A percentile compares a stretch with the other conserved stretches of the same genome.
Evolutionary conservation across 1,140 invertebrate species (phyloP).

Genomic region (Caligus rogercresseyi): DNA sequence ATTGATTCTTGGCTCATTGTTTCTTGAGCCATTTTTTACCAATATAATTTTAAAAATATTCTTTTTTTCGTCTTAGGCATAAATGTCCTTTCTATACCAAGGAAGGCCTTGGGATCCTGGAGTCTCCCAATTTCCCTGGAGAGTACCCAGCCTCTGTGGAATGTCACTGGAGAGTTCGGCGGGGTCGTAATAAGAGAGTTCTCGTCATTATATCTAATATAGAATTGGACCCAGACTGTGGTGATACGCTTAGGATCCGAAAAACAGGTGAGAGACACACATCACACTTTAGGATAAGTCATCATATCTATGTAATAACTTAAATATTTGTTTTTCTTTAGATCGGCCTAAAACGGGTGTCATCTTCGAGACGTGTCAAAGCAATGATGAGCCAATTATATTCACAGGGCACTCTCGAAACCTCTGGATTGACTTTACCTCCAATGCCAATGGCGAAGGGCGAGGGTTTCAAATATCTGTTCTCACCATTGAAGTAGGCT

Average conservation of each 20-base stretch:
- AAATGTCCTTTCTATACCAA: constrained; percentile 17
- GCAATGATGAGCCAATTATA: constrained; percentile 7
- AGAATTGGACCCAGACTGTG: constrained; percentile 5
- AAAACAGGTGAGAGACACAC: constrained; percentile 14
- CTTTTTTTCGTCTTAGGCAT: not conserved
- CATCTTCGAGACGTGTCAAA: constrained; percentile 10
- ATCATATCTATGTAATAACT: no score
- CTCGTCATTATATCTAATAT: constrained; percentile 18
- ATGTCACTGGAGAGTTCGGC: constrained; percentile 15
- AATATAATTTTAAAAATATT: no score
- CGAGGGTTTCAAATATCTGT: constrained; percentile 14
- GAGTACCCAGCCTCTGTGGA: constrained; percentile 10
- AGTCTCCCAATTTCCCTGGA: constrained; percentile 16
- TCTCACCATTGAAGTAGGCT: constrained; percentile 12
- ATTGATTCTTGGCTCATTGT: no score
- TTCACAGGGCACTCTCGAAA: constrained; percentile 12
- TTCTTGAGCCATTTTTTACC: no score
- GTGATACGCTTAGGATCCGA: constrained; percentile 9
- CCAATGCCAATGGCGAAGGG: not conserved
- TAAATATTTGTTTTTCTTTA: not conserved
- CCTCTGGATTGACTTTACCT: constrained; percentile 11
- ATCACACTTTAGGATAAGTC: no score
- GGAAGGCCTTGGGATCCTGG: constrained; percentile 13
- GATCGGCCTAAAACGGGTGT: constrained; percentile 13
- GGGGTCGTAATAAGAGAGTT: constrained; percentile 4